Evolutionary conservation across 2,797 vertebrate genomes (phyloP).

Genomic region (Buphagus erythrorhynchus): DNA sequence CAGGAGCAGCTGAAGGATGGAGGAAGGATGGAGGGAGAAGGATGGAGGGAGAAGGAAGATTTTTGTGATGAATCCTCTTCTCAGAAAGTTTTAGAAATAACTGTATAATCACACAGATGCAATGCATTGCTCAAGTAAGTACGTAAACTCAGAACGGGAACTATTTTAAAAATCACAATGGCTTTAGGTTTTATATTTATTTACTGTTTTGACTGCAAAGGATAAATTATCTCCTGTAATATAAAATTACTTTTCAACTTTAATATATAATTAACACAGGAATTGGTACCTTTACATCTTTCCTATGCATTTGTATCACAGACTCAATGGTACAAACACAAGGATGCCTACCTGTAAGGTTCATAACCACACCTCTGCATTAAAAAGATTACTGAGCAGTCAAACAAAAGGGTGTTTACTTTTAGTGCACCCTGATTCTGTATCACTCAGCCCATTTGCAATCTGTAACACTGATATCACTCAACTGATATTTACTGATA

Average conservation of each 20-base stretch:
- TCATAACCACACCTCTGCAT: not conserved
- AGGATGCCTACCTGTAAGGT: not conserved
- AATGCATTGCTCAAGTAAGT: not conserved
- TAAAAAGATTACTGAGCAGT: not conserved
- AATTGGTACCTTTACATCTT: not conserved
- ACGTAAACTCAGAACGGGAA: not conserved
- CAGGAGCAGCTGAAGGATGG: not conserved
- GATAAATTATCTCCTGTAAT: not conserved
- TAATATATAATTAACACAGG: not conserved
- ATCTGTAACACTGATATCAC: not conserved
- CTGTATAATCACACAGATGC: not conserved
- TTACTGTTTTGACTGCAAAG: not conserved
- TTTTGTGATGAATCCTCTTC: not conserved
- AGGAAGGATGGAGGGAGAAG: not conserved
- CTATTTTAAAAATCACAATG: not conserved
- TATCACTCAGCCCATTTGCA: not conserved
- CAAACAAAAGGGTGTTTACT: slow-evolving; percentile 17
- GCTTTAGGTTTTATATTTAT: not conserved
- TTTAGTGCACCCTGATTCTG: not conserved
- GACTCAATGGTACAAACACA: not conserved
- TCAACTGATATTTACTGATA: not conserved
- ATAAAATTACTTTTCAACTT: not conserved
- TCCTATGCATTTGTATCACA: not conserved
- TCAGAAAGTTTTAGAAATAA: not conserved
- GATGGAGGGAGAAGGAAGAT: not conserved